Percentiles rank a stretch among this genome's conserved stretches.
Conservation (phyloP, 1,140 invertebrate species). For the Chymomyza costata region DNA sequence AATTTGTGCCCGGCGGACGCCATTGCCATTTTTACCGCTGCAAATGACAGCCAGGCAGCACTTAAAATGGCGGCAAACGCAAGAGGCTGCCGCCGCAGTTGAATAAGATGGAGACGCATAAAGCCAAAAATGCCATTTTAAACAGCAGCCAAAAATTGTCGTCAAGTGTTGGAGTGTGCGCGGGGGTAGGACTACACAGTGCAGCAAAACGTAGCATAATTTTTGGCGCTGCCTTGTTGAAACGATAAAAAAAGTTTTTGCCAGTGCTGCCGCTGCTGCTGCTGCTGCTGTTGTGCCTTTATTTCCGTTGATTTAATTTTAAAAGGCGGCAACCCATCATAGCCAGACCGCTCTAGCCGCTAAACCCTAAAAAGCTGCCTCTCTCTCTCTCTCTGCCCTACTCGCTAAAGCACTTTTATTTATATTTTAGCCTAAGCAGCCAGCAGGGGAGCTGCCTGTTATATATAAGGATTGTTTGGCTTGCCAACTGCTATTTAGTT, state of each 20-base stretch:
- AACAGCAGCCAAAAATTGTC: slow-evolving; percentile 69
- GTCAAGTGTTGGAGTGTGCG: too few species aligned
- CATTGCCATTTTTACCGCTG: too few species aligned
- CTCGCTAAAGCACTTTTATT: slow-evolving; percentile 59
- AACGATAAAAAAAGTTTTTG: slow-evolving; percentile 57
- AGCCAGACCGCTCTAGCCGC: too few species aligned
- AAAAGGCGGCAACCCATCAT: slow-evolving; percentile 58
- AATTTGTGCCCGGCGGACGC: slow-evolving; percentile 64
- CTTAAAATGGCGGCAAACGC: background rate
- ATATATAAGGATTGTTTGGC: slow-evolving; percentile 65
- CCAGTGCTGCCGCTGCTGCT: slow-evolving; percentile 24
- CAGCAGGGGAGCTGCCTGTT: slow-evolving; percentile 25
- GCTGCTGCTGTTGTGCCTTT: slow-evolving; percentile 32
- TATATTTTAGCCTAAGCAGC: slow-evolving; percentile 27
- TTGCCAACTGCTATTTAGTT: slow-evolving; percentile 60
- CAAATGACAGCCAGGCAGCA: slow-evolving; percentile 58
- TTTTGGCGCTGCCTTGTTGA: slow-evolving; percentile 56
- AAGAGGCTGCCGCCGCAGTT: background rate
- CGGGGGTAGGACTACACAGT: background rate
- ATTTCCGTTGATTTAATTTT: slow-evolving; percentile 70
- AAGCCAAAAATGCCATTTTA: slow-evolving; percentile 61
- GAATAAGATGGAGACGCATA: slow-evolving; percentile 2
- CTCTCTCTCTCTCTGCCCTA: slow-evolving; percentile 42
- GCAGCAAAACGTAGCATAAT: slow-evolving; percentile 46
- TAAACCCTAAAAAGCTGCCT: background rate